Base-by-base conservation (phyloP, 2,113 vertebrate species). In the Podiceps cristatus region DNA sequence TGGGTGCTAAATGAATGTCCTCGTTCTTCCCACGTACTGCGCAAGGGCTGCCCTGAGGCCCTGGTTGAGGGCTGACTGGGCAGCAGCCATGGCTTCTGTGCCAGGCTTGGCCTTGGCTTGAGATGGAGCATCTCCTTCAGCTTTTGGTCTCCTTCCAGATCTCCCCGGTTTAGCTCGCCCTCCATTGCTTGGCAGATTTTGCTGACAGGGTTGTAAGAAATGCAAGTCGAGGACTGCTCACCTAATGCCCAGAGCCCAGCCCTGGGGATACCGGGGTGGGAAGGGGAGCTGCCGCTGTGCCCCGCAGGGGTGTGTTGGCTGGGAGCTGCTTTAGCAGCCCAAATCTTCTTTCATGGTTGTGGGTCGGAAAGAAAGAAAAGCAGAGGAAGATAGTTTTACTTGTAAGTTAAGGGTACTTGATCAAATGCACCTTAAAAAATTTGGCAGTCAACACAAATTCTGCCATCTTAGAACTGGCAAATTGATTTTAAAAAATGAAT, bases 111-210 rank as follows among this genome's bases (percentile, higher is more conserved):
- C 53, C 45, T 69, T 89, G 44, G 49, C 56, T 71, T 52, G 37
- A 71, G 49, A 22, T 35, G 22, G 40, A 95, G 33, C 33, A 33
- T 64, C 93, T 91, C 40, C 69, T 67, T 37, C 77, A 94, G 56
- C 8, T 82, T 59, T 53, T 85, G n/a, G 7, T 84, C 18, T 47
- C 35, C 53, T 86, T 77, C 37, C 47, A 78, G 56, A 22, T 35
- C 35, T 64, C 50, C 33, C 10, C 0, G 1, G 7, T 5, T 75
- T 42, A 62, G 5, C 29, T 76, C 0, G 0, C 7, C 19, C 27
- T 90, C 58, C 24, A 3, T 35, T 28, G 23, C 42, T 22, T n/a
- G 35, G 29, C 5, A 50, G n/a, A 42, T 44, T 94, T 80, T 88
- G 20, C 66, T 49, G 55, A 27, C 8, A 0, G 3, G 33, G 33